These are phyloP conservation scores for Isoperla grammatica DNA, from an alignment of 2,888 invertebrate genomes.

Conservation along the genomic window DNA sequence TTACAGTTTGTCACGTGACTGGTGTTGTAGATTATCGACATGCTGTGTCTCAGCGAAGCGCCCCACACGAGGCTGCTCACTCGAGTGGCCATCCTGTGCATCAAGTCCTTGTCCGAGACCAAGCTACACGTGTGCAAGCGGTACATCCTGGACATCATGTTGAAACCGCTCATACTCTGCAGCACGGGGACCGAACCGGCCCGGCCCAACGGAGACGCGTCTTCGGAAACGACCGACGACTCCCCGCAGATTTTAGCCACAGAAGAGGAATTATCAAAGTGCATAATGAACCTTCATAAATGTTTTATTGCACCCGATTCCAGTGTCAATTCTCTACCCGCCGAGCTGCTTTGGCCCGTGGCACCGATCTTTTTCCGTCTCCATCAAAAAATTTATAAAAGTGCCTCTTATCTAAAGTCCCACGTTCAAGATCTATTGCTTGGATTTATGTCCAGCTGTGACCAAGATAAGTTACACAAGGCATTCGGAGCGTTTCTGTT, in stretches of 20 bases:
- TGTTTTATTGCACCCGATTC: constrained; percentile 40
- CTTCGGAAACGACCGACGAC: not conserved
- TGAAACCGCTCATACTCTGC: constrained; percentile 37
- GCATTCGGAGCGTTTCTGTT: constrained; percentile 42
- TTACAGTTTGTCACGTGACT: not conserved
- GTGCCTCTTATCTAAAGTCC: constrained; percentile 32
- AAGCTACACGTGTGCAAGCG: constrained; percentile 24
- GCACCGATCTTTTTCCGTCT: constrained; percentile 39
- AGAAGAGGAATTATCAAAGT: constrained; percentile 39
- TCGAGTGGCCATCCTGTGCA: constrained; percentile 51
- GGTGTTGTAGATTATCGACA: constrained; percentile 29
- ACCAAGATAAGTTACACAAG: constrained; percentile 32
- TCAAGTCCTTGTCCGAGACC: constrained; percentile 42
- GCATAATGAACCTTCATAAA: constrained; percentile 40
- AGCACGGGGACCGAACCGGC: not conserved
- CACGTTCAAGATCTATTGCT: constrained; percentile 32
- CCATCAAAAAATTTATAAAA: constrained; percentile 32
- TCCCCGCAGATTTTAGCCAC: constrained; percentile 22
- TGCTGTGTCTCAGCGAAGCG: constrained; percentile 25
- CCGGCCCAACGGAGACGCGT: not conserved
- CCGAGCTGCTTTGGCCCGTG: constrained; percentile 34
- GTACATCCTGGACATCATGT: constrained; percentile 41
- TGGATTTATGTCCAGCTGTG: constrained; percentile 30
- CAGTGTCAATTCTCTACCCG: constrained; percentile 40
- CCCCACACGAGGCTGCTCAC: constrained; percentile 21